Conservation (phyloP, 2,888 invertebrate genomes). For the Tholera decimalis region DNA sequence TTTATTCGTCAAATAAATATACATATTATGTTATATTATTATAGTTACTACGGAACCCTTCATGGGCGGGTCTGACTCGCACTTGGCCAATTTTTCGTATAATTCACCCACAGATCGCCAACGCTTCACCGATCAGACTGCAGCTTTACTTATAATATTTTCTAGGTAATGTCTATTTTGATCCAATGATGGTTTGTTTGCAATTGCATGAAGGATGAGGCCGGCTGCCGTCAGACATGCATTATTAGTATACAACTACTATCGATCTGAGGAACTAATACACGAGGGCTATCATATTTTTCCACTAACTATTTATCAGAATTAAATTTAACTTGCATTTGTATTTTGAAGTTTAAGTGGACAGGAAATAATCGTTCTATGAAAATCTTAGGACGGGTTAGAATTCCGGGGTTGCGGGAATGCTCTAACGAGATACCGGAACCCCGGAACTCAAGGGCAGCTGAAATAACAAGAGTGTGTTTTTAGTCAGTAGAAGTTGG, state of each 20-base stretch:
- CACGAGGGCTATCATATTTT: neutral
- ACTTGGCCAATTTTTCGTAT: too few species aligned
- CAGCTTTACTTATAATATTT: conserved; percentile 20
- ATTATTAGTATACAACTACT: conserved; percentile 38
- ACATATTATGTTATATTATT: too few species aligned
- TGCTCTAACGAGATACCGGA: too few species aligned
- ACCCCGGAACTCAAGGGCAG: too few species aligned
- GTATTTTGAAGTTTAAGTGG: neutral
- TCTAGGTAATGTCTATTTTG: conserved; percentile 41
- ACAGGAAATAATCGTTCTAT: neutral
- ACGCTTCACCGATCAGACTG: neutral
- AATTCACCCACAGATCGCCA: neutral
- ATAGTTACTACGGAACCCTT: too few species aligned
- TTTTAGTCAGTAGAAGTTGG: too few species aligned
- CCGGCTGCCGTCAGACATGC: conserved; percentile 31
- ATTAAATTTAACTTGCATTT: neutral
- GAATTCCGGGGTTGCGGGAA: too few species aligned
- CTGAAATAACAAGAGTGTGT: too few species aligned
- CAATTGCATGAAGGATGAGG: conserved; percentile 50
- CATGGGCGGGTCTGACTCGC: too few species aligned
- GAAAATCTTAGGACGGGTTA: neutral
- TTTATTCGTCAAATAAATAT: too few species aligned
- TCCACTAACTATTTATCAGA: neutral
- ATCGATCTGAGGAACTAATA: conserved; percentile 34
- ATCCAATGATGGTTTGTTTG: conserved; percentile 16